Evolutionary conservation across 2,113 vertebrate species (phyloP), one percentile per base, ranked within the genome.

Genomic region (Onychostoma macrolepis): DNA sequence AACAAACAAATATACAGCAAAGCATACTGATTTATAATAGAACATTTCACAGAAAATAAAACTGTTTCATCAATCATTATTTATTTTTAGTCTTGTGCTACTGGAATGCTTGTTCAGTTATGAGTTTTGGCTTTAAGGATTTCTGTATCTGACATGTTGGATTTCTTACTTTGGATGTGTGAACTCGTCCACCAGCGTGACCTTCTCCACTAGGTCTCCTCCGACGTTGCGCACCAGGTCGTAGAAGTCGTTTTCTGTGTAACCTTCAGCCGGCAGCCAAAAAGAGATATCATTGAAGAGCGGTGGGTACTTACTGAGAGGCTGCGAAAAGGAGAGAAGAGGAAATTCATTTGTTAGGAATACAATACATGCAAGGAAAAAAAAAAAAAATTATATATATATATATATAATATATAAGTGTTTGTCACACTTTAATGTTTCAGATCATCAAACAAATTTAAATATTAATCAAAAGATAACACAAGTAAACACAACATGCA

Each of bases 201-300:
- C 96, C 72, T 96, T 96, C 94, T 99, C 98, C 90, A 99, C 96
- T 88, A 99, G 86, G 89, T 99, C 97, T 92, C 97, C 97, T 53
- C 95, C 98, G 17, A 98, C 4, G 6, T 89, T 96, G 74, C 98
- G 96, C 11, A 97, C 97, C 89, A 99, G 94, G 82, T 99, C 98
- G 83, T 97, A 99, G 94, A 99, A 99, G 93, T 99, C 98, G 0
- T 97, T 99, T 88, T 96, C 89, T 0, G 90, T 88, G 91, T 97
- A 99, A 10, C 92, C 90, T 72, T 94, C 94, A 2, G 91, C 86
- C 48, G 98, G 97, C 74, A 99, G 92, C 98, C 98, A 99, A 92
- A 99, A 99, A 45, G 98, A 98, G 91, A 99, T 98, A 93, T 99
- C 97, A 17, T 99, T 99, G 90, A 93, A 92, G 87, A 99, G 91